Percentiles rank a stretch among this genome's conserved stretches.
These are phyloP conservation scores for Diadegma fenestrale DNA, from an alignment of 2,888 invertebrate species.

Conservation along the genomic window DNA sequence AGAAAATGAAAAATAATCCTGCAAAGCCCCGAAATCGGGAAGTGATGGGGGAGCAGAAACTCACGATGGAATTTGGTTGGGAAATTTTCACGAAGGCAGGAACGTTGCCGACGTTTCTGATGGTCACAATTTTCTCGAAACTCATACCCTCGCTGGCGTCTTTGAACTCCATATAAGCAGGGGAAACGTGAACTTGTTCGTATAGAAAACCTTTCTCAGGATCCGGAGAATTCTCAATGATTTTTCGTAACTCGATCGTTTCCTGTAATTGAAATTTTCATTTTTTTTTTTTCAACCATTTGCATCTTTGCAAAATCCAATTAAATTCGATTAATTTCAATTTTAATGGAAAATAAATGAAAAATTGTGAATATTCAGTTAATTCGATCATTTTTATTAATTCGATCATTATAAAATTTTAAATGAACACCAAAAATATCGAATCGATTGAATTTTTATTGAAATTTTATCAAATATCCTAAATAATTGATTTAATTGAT, in stretches of 20 bases:
- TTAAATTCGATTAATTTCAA: not conserved
- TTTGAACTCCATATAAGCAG: conserved; percentile 82
- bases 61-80: conserved; percentile 83
- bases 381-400: too few relatives aligned
- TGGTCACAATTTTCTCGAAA: conserved; percentile 78
- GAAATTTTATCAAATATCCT: not conserved
- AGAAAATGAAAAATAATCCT: too few relatives aligned
- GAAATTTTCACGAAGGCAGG: conserved; percentile 80
- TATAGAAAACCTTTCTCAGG: conserved; percentile 51
- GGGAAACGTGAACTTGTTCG: conserved; percentile 81
- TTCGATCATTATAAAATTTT: too few relatives aligned
- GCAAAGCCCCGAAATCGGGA: too few relatives aligned
- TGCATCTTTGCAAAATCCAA: not conserved
- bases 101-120: conserved; percentile 82
- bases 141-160: conserved; percentile 84
- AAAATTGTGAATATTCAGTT: not conserved
- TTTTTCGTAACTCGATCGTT: conserved; percentile 39
- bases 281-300: too few relatives aligned
- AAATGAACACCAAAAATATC: not conserved
- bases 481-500: too few relatives aligned
- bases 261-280: conserved; percentile 9
- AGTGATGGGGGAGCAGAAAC: conserved; percentile 33
- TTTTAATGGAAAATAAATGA: not conserved
- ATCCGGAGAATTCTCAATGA: conserved; percentile 23
- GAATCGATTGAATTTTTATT: not conserved